Base-by-base conservation (phyloP, 2,113 vertebrate genomes). In the Catagonus wagneri region DNA sequence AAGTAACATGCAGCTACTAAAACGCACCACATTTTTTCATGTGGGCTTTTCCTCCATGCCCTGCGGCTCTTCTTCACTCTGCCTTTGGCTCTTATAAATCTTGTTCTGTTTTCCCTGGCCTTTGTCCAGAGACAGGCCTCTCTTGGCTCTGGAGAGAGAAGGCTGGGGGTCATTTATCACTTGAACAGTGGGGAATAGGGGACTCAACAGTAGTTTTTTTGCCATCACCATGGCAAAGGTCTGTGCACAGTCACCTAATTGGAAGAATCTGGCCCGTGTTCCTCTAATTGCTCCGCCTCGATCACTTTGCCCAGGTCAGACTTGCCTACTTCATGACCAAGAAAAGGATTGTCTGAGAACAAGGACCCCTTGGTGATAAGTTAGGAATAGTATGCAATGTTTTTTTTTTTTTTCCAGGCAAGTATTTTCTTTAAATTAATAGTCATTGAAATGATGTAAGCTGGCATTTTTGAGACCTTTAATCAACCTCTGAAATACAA, bases 381-480 rank as follows among this genome's bases (percentile, higher is more conserved):
- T 98, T 71, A 95, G 96, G 90, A 98, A 96, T 97, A 97, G 93
- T 97, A 98, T 98, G 89, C 96, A 96, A 29, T 94, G 97, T 94
- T 95, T 95, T 91, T 22, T 94, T 92, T 98, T 94, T 98, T 97
- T 97, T 97, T 98, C 99, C 98, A 99, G 98, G 98, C 97, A 99
- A 99, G 99, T 99, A 98, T 99, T 99, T 99, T 99, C 98, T 98
- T 99, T 98, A 97, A 97, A 98, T 99, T 99, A 99, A 99, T 98
- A 98, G 98, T 98, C 99, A 98, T 97, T 97, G 98, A 98, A 99
- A 98, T 99, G 83, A 98, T 98, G 97, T 95, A 97, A 98, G 97
- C 98, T 99, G 99, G 99, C 99, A 98, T 98, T 97, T 92, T 87
- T 94, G 97, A 98, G 72, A 95, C 96, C 98, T 98, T 97, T 98